These are phyloP conservation scores for Petrosia ficiformis DNA, from an alignment of 37 sponge, comb jelly and placozoan species.

Conservation along the genomic window DNA sequence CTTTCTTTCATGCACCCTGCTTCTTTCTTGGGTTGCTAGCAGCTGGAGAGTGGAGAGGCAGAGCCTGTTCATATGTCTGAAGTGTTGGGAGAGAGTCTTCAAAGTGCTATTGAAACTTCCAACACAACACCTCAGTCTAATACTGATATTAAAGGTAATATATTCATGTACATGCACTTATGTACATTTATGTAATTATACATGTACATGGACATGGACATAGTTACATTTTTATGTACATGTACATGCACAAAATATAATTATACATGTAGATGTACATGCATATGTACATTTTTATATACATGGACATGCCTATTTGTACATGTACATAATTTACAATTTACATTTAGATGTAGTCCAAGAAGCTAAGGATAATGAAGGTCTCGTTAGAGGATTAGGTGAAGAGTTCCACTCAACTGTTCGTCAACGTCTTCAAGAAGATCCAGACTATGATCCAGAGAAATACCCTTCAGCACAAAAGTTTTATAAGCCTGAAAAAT, in stretches of 20 bases:
- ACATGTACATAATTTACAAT: too few species aligned
- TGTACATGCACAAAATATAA: too few species aligned
- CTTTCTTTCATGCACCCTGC: not conserved
- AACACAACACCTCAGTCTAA: not conserved
- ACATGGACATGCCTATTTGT: too few species aligned
- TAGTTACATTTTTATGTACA: too few species aligned
- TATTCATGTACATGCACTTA: not conserved
- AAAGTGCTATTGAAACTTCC: not conserved
- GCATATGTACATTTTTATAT: too few species aligned
- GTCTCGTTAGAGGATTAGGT: conserved; percentile 2
- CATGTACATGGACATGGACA: too few species aligned
- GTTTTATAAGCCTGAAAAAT: conserved; percentile 19
- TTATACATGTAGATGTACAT: too few species aligned
- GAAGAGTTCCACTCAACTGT: conserved; percentile 10
- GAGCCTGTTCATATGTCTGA: conserved; percentile 1
- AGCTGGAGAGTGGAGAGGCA: conserved; percentile 19
- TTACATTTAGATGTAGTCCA: conserved; percentile 7
- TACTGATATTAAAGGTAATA: not conserved
- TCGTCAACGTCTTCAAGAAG: conserved; percentile 11
- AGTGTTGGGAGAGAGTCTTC: not conserved
- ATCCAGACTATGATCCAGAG: conserved; percentile 19
- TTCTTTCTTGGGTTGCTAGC: conserved; percentile 2
- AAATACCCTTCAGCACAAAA: conserved; percentile 29
- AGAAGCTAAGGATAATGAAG: not conserved
- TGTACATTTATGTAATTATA: too few species aligned